phyloP scores from a whole-genome alignment of 2,888 invertebrate species.

The Ecliptopera silaceata region DNA sequence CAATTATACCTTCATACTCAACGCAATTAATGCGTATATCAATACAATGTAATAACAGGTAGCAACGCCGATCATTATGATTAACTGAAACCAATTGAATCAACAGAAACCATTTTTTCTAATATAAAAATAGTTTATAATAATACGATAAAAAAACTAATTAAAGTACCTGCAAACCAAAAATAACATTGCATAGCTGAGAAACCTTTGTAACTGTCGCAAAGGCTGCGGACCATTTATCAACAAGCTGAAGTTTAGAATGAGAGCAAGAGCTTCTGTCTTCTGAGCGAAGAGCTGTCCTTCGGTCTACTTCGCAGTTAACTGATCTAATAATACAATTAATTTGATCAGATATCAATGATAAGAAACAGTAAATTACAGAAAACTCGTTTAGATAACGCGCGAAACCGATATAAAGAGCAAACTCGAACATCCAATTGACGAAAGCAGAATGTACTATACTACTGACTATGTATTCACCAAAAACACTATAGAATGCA shows the following conservation, averaged over 20 bases:
- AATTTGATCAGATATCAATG: slow-evolving; percentile 5
- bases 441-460: neutral
- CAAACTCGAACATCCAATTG: neutral
- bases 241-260: neutral
- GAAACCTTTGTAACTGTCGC: slow-evolving; percentile 8
- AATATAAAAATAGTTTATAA: neutral
- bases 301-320: neutral
- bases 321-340: slow-evolving; percentile 13
- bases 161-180: slow-evolving; percentile 12
- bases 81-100: too few species aligned
- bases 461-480: neutral
- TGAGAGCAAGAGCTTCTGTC: neutral
- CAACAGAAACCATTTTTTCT: too few species aligned
- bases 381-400: neutral
- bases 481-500: neutral
- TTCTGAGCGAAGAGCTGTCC: neutral
- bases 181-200: slow-evolving; percentile 13
- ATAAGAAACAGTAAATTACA: slow-evolving; percentile 7
- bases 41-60: too few species aligned
- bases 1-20: too few species aligned
- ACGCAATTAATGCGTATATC: too few species aligned
- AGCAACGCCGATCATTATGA: too few species aligned
- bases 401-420: neutral
- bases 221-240: slow-evolving; percentile 23
- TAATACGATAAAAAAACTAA: too few species aligned